Evolutionary conservation across 1,140 invertebrate species (phyloP).

Genomic region (Drosophila nebulosa): DNA sequence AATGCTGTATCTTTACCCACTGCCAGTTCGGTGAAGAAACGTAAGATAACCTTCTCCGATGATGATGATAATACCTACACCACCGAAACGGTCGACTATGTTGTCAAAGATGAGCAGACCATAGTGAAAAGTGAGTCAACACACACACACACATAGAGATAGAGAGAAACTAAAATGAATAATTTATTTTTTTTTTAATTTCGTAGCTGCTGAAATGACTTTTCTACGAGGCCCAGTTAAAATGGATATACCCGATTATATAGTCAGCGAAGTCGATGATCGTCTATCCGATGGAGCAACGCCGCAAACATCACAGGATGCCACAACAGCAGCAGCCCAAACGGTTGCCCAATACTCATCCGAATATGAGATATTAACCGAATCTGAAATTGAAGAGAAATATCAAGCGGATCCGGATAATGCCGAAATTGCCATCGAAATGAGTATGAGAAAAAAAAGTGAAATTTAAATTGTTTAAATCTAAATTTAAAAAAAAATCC

Average conservation of each 20-base stretch:
- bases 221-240: slow-evolving; percentile 73
- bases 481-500: too few species aligned
- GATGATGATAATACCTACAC: slow-evolving; percentile 80
- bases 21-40: slow-evolving; percentile 61
- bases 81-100: slow-evolving; percentile 77
- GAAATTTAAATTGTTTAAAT: fast-evolving
- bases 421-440: slow-evolving; percentile 75
- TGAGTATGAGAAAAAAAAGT: slow-evolving; percentile 75
- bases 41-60: slow-evolving; percentile 78
- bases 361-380: slow-evolving; percentile 80
- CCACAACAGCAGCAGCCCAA: slow-evolving; percentile 55
- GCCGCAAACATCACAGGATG: slow-evolving; percentile 73
- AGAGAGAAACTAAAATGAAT: background rate
- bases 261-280: slow-evolving; percentile 76
- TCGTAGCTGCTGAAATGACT: slow-evolving; percentile 70
- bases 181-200: background rate
- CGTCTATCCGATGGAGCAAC: slow-evolving; percentile 67
- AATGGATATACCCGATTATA: slow-evolving; percentile 80
- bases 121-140: slow-evolving; percentile 67
- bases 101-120: slow-evolving; percentile 74
- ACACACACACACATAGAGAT: too few species aligned
- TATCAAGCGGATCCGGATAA: slow-evolving; percentile 72
- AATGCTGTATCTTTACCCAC: slow-evolving; percentile 54
- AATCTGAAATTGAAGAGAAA: slow-evolving; percentile 80
- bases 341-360: slow-evolving; percentile 76